Evolutionary conservation across 2,888 invertebrate genomes (phyloP), one percentile per base, ranked within the genome.

Genomic region (Marronus borbonicus): DNA sequence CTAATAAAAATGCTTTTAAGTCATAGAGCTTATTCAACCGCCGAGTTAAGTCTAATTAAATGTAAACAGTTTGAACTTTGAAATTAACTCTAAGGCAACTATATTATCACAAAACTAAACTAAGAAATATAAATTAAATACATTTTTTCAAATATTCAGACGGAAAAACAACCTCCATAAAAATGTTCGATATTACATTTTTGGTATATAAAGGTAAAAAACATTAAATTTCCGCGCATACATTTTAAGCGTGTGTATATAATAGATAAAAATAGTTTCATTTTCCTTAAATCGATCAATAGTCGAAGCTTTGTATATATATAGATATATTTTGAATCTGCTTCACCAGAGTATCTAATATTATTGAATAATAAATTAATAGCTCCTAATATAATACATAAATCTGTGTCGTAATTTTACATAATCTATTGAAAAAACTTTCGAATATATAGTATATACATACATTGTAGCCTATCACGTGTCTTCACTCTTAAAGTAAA

Each of bases 331-430:
- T 62, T 62, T 28, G 62, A 28, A 28, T 62, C 31, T 31, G 24
- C 62, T 24, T 62, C 28, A 8, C 55, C 55, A 62, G 62, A 62
- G 62, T 62, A 62, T 62, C 62, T 62, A 62, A 60, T 62, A 62
- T 31, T 62, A 62, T 62, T 62, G 31, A 31, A 10, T 31, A 62
- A 62, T 62, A 31, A 62, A 58, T 20, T 58, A 52, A 52, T 52
- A 52, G 14, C 14, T 52, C 17, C 52, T 52, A 52, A 14, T 52
- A 36, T 36, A 5, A 36, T 36, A 36, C 5, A 12, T 44, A 44
- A 12, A 44, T 44, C 12, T 12, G 12, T 44, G 44, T 12, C 44
- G 44, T 44, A 44, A 44, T 44, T 44, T 8, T 44, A 44, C 8
- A 44, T 44, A 44, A 44, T 44, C 8, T 12, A 12, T 44, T 44